Conservation (phyloP, 2,113 vertebrate genomes). For the Actenoides hombroni region DNA sequence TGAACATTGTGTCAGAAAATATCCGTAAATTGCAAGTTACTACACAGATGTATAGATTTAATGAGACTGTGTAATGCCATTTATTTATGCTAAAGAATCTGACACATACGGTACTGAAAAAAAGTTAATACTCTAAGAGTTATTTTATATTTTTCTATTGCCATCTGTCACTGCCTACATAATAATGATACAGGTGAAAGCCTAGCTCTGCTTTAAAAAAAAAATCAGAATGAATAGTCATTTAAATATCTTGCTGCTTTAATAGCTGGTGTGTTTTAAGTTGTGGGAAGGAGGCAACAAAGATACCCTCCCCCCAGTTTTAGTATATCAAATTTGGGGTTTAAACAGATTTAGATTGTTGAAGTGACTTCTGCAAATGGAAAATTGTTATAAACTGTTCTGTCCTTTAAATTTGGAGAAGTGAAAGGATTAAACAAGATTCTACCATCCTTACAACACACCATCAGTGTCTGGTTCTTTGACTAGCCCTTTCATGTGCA, state of each 20-base stretch:
- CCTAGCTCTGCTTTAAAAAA: slow-evolving; percentile 22
- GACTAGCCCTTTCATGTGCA: not conserved
- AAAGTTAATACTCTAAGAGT: slow-evolving; percentile 70
- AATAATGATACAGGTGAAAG: slow-evolving; percentile 70
- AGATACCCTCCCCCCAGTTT: not conserved
- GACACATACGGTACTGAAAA: slow-evolving; percentile 67
- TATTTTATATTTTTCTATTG: slow-evolving; percentile 67
- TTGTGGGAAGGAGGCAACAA: slow-evolving; percentile 34
- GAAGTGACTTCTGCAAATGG: not conserved
- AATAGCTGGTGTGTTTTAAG: slow-evolving; percentile 55
- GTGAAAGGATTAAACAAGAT: not conserved
- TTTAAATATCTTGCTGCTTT: slow-evolving; percentile 64
- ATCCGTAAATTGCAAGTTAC: slow-evolving; percentile 70
- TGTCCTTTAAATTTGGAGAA: not conserved
- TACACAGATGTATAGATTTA: slow-evolving; percentile 77
- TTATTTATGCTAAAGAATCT: slow-evolving; percentile 74
- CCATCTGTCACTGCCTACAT: slow-evolving; percentile 72
- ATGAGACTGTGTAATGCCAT: slow-evolving; percentile 72
- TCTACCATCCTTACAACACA: not conserved
- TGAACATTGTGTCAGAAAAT: slow-evolving; percentile 73
- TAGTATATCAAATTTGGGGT: not conserved
- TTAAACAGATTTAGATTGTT: not conserved
- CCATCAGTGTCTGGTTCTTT: not conserved
- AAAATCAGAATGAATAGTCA: slow-evolving; percentile 53
- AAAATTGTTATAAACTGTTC: not conserved